Conservation (phyloP, 2,888 invertebrate genomes). For the Eustalomyia histrio region DNA sequence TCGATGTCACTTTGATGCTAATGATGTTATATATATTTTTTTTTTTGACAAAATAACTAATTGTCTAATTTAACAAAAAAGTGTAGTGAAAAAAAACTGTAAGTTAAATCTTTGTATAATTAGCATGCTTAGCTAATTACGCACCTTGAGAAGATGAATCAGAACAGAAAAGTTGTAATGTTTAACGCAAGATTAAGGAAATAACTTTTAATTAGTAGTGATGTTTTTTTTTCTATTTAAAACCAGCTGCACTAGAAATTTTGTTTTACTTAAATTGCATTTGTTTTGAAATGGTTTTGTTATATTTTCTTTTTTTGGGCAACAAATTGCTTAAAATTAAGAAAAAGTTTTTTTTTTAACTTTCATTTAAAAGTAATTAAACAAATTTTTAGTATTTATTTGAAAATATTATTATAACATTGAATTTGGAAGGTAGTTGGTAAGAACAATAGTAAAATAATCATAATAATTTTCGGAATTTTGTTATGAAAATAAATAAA, state of each 20-base stretch:
- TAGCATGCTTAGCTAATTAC: slow-evolving; percentile 60
- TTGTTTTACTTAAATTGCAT: not conserved
- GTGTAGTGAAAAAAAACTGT: not conserved
- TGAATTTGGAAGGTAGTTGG: too few relatives aligned
- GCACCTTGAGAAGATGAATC: slow-evolving; percentile 35
- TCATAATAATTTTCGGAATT: too few relatives aligned
- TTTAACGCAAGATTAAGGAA: not conserved
- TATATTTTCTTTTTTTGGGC: too few relatives aligned
- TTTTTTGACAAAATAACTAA: slow-evolving; percentile 13
- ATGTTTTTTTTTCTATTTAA: not conserved
- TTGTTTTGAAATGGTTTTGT: not conserved
- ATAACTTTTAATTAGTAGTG: slow-evolving; percentile 36
- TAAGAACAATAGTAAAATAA: too few relatives aligned
- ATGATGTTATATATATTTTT: not conserved
- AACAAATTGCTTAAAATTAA: too few relatives aligned
- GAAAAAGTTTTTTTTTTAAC: too few relatives aligned
- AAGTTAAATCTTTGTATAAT: slow-evolving; percentile 46
- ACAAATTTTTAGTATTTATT: too few relatives aligned
- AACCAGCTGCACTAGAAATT: not conserved
- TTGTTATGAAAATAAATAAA: too few relatives aligned
- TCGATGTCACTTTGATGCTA: slow-evolving; percentile 6
- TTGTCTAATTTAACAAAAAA: slow-evolving; percentile 21
- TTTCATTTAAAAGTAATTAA: too few relatives aligned
- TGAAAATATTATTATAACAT: too few relatives aligned
- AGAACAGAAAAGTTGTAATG: not conserved